A percentile compares a stretch with the other conserved stretches of the same genome.
phyloP scores from a whole-genome alignment of 1,140 invertebrate genomes.

The Drosophila arizonae region DNA sequence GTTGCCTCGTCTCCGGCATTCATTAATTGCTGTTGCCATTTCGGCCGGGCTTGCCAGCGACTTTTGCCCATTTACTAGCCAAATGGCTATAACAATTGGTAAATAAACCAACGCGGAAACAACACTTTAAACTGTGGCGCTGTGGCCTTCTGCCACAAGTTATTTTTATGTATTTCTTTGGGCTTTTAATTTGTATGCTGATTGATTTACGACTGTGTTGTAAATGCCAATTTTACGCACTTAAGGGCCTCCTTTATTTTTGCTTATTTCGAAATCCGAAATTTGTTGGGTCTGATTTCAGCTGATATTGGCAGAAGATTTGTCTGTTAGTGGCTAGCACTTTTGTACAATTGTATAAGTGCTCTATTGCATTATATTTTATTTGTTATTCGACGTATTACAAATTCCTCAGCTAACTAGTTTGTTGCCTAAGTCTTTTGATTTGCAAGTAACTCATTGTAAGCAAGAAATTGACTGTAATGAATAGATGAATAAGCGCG shows the following conservation, averaged over 20 bases:
- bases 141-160: not conserved
- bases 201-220: slow-evolving; percentile 61
- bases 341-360: too few relatives aligned
- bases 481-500: not conserved
- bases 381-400: not conserved
- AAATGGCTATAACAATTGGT: slow-evolving; percentile 39
- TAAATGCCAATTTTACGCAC: slow-evolving; percentile 4
- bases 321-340: too few relatives aligned
- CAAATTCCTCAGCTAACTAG: not conserved
- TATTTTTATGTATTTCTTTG: slow-evolving; percentile 11
- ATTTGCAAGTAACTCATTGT: not conserved
- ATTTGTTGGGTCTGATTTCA: not conserved
- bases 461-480: not conserved
- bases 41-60: slow-evolving; percentile 39
- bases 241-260: slow-evolving; percentile 31
- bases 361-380: not conserved
- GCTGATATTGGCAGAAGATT: too few relatives aligned
- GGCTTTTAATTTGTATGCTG: slow-evolving; percentile 18
- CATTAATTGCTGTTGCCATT: slow-evolving; percentile 74
- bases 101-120: slow-evolving; percentile 39
- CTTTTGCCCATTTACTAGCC: slow-evolving; percentile 36
- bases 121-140: slow-evolving; percentile 12
- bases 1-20: slow-evolving; percentile 28
- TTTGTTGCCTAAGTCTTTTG: not conserved
- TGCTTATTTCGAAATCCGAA: not conserved